Percentiles rank a stretch among this genome's conserved stretches.
These are phyloP conservation scores for Antigone vipio DNA, from an alignment of 2,113 vertebrate genomes.

Conservation along the genomic window DNA sequence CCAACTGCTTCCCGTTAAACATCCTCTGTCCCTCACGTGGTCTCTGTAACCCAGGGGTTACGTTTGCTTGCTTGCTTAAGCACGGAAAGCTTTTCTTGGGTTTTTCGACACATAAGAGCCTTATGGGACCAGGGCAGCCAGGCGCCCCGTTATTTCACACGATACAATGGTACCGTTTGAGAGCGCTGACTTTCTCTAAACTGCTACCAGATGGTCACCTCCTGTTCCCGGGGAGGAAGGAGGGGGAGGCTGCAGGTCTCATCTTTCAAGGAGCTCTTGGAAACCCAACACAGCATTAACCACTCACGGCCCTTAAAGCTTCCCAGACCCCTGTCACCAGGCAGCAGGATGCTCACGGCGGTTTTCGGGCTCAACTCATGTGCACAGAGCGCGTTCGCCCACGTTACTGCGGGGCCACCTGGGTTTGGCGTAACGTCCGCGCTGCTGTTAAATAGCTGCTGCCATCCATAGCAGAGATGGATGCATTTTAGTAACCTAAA, in stretches of 20 bases:
- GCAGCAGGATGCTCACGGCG: neutral
- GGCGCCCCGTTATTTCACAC: slow-evolving; percentile 2
- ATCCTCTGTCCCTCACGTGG: neutral
- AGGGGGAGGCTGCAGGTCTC: slow-evolving; percentile 52
- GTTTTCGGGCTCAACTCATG: neutral
- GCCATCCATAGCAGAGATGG: rapidly evolving
- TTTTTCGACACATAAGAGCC: slow-evolving; percentile 6
- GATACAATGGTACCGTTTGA: slow-evolving; percentile 53
- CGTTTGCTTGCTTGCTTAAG: slow-evolving; percentile 56
- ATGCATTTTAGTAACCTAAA: neutral
- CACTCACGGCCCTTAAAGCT: neutral
- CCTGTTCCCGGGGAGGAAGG: slow-evolving; percentile 37
- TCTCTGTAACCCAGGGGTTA: neutral
- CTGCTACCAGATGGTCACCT: slow-evolving; percentile 68
- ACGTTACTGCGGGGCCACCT: rapidly evolving
- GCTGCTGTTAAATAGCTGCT: neutral
- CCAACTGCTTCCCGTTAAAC: slow-evolving; percentile 4
- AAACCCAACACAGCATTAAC: slow-evolving; percentile 16
- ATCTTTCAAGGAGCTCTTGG: slow-evolving; percentile 50
- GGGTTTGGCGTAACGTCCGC: neutral
- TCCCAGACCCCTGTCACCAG: neutral
- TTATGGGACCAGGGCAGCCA: neutral
- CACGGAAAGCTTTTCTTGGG: neutral
- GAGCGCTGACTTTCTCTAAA: slow-evolving; percentile 14
- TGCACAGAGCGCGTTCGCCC: neutral